Percentiles rank a stretch among this genome's conserved stretches.
Conservation (phyloP, 2,888 invertebrate genomes). For the Noctuana brunneofusca region DNA sequence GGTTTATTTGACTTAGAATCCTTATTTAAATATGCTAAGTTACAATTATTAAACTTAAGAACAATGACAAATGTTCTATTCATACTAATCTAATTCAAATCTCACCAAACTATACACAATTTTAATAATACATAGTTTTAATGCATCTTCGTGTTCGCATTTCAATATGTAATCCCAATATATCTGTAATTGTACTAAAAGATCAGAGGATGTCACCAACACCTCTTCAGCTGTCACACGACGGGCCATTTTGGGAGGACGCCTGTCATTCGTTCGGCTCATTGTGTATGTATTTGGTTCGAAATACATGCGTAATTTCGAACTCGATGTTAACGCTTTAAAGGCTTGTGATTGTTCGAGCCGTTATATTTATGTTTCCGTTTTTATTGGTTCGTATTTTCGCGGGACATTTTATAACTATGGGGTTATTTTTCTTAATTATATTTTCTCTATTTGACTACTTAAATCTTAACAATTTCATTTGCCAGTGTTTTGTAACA, state of each 20-base stretch:
- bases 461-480: not conserved
- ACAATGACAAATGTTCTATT: no score
- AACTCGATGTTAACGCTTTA: slow-evolving; percentile 13
- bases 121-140: not conserved
- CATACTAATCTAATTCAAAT: no score
- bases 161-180: not conserved
- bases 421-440: not conserved
- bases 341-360: slow-evolving; percentile 1
- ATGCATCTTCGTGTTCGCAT: not conserved
- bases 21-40: no score
- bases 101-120: not conserved
- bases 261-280: slow-evolving; percentile 59
- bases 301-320: slow-evolving; percentile 54
- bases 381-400: not conserved
- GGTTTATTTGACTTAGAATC: no score
- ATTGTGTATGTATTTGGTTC: slow-evolving; percentile 59
- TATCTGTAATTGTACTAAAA: slow-evolving; percentile 22
- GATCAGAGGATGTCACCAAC: slow-evolving; percentile 29
- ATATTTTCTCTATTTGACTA: not conserved
- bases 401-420: not conserved
- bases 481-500: no score
- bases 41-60: no score
- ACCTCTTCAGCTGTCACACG: slow-evolving; percentile 56
- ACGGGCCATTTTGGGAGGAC: slow-evolving; percentile 56
- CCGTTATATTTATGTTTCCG: not conserved